A percentile compares a stretch with the other conserved stretches of the same genome.
Evolutionary conservation across 2,113 vertebrate genomes (phyloP).

Genomic region (Corythaixoides concolor): DNA sequence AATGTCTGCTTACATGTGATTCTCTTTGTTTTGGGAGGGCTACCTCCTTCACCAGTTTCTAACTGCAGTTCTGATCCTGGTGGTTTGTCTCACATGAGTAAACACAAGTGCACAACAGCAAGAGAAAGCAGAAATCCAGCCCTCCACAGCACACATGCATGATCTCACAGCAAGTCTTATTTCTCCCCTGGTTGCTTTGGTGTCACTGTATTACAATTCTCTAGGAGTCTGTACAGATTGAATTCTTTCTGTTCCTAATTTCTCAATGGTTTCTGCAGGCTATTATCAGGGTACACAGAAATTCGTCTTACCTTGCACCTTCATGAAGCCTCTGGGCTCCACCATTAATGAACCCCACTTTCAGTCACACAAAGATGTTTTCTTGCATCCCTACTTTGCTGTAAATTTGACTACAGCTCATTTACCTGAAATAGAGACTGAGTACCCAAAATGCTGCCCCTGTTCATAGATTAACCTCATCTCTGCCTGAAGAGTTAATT

Average conservation of each 20-base stretch:
- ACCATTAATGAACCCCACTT: not conserved
- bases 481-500: not conserved
- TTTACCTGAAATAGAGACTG: not conserved
- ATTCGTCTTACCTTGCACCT: not conserved
- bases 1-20: not conserved
- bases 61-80: not conserved
- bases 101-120: not conserved
- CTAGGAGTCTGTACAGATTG: not conserved
- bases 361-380: not conserved
- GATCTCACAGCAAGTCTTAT: not conserved
- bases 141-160: not conserved
- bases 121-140: not conserved
- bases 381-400: not conserved
- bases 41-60: not conserved
- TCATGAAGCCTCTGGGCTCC: not conserved
- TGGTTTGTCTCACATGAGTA: not conserved
- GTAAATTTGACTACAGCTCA: not conserved
- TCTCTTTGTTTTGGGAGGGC: not conserved
- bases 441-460: no score
- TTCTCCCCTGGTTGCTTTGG: not conserved
- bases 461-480: not conserved
- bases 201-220: not conserved
- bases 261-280: not conserved
- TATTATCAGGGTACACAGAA: not conserved
- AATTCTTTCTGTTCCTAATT: not conserved